Evolutionary conservation across 2,797 vertebrate species (phyloP).

Genomic region (Crocodylus rhombifer): DNA sequence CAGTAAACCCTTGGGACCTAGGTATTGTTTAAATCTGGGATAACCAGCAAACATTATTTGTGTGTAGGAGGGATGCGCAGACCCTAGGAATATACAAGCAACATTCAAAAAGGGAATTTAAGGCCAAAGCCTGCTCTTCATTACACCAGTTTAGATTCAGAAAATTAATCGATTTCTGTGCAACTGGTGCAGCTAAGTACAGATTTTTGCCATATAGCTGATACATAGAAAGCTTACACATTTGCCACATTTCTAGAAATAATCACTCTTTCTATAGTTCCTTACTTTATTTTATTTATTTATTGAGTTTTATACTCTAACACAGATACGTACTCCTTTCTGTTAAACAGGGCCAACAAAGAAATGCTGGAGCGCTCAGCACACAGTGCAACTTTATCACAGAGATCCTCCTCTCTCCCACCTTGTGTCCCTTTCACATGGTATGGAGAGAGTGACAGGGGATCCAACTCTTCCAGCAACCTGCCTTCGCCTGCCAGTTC

Average conservation of each 20-base stretch:
- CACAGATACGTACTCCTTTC: constrained; percentile 39
- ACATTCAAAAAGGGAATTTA: not conserved
- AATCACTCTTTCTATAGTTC: not conserved
- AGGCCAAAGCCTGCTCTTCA: too few relatives aligned
- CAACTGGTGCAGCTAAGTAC: not conserved
- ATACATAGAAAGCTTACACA: not conserved
- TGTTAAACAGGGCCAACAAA: constrained; percentile 75
- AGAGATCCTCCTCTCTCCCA: constrained; percentile 74
- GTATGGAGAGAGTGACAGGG: constrained; percentile 81
- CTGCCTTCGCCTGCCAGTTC: constrained; percentile 83
- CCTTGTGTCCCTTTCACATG: constrained; percentile 79
- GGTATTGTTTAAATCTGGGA: not conserved
- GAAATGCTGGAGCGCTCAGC: constrained; percentile 77
- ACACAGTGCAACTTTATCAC: constrained; percentile 47
- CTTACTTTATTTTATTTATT: not conserved
- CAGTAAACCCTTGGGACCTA: not conserved
- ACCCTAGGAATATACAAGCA: not conserved
- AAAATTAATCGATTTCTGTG: too few relatives aligned
- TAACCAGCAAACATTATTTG: not conserved
- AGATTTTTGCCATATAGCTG: not conserved
- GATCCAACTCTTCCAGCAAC: constrained; percentile 82
- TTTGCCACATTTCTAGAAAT: not conserved
- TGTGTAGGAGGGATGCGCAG: not conserved
- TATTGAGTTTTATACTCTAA: constrained; percentile 29
- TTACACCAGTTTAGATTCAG: too few relatives aligned